These are phyloP conservation scores for Pterois miles DNA, from an alignment of 2,797 vertebrate species.

Conservation along the genomic window DNA sequence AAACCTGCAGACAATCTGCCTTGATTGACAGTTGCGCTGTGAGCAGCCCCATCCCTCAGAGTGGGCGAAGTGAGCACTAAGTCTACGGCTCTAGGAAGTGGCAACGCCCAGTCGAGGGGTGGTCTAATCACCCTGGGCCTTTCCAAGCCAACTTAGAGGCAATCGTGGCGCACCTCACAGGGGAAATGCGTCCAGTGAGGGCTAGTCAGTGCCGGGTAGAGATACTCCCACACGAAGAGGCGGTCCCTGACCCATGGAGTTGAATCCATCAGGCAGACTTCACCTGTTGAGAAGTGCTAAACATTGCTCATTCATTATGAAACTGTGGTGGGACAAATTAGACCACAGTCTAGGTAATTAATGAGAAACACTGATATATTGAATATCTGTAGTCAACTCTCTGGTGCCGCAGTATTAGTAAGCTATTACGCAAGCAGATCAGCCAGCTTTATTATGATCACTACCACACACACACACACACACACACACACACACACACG, in stretches of 20 bases:
- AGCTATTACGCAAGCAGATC: constrained; percentile 37
- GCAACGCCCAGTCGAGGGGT: too few species aligned
- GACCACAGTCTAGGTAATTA: background rate
- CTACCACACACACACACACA: background rate
- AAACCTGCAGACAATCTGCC: background rate
- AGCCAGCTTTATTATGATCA: constrained; percentile 22
- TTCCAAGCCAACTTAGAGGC: background rate
- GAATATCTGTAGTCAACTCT: background rate
- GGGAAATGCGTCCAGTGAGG: too few species aligned
- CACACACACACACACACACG: background rate
- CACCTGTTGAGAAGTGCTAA: background rate
- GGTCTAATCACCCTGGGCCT: background rate
- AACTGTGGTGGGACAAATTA: background rate
- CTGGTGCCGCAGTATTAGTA: background rate
- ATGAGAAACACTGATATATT: background rate
- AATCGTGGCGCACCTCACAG: too few species aligned
- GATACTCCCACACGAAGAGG: background rate
- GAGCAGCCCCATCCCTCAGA: too few species aligned
- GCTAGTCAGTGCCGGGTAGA: background rate
- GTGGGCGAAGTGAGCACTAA: too few species aligned
- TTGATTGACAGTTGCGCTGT: too few species aligned
- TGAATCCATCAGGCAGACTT: background rate
- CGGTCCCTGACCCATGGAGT: background rate
- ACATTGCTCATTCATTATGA: background rate
- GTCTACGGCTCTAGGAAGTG: too few species aligned